phyloP scores from a whole-genome alignment of 2,113 vertebrate genomes.

The Motacilla alba region DNA sequence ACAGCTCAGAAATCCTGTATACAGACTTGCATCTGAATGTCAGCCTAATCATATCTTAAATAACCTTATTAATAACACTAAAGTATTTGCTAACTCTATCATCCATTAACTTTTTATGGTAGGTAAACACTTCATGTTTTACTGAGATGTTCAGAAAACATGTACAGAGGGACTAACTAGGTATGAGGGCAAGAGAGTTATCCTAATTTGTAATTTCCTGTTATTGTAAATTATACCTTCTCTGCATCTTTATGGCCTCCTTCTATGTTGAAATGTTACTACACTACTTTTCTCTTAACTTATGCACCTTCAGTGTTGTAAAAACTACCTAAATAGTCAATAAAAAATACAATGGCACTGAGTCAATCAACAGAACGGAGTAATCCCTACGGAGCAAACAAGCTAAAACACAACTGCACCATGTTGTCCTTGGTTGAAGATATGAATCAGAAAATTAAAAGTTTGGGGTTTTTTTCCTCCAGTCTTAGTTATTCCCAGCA shows the following conservation, averaged over 20 bases:
- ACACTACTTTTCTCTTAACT: slow-evolving; percentile 61
- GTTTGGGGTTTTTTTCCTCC: background rate
- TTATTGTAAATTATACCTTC: slow-evolving; percentile 50
- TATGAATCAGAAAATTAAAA: slow-evolving; percentile 74
- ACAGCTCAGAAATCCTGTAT: background rate
- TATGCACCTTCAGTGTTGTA: slow-evolving; percentile 63
- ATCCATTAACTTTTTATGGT: slow-evolving; percentile 20
- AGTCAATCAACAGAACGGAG: slow-evolving; percentile 54
- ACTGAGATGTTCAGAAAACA: background rate
- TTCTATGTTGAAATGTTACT: slow-evolving; percentile 63
- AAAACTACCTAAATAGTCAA: slow-evolving; percentile 69
- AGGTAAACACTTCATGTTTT: background rate
- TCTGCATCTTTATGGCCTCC: slow-evolving; percentile 55
- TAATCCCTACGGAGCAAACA: slow-evolving; percentile 61
- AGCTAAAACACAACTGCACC: slow-evolving; percentile 49
- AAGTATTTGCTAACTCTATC: background rate
- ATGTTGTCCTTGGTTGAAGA: slow-evolving; percentile 71
- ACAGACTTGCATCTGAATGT: background rate
- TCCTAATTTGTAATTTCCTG: slow-evolving; percentile 48
- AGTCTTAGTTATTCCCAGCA: slow-evolving; percentile 61
- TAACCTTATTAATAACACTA: background rate
- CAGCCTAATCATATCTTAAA: background rate
- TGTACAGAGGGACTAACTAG: background rate
- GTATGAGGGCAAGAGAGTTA: background rate
- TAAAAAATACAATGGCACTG: slow-evolving; percentile 64